A percentile compares a stretch with the other conserved stretches of the same genome.
phyloP scores from a whole-genome alignment of 2,113 vertebrate species.

The Colistium nudipinnis region DNA sequence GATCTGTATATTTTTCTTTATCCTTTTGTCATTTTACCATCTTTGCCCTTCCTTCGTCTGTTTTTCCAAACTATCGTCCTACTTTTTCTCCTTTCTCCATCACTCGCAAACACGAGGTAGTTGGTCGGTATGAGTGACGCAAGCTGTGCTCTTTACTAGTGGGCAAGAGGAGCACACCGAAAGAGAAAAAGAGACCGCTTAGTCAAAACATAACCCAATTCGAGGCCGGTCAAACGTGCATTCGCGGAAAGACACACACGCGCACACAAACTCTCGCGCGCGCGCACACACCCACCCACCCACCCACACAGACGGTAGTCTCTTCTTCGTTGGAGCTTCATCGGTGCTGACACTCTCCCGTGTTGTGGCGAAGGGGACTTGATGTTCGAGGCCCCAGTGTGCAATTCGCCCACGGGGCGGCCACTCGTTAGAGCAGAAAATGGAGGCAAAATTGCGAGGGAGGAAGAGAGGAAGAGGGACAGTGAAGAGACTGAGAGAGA shows the following conservation, averaged over 20 bases:
- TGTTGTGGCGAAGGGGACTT: conserved; percentile 69
- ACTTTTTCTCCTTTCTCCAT: neutral
- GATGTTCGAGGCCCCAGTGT: conserved; percentile 71
- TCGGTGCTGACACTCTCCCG: conserved; percentile 68
- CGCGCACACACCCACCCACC: conserved; percentile 37
- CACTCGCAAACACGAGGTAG: neutral
- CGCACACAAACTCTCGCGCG: conserved; percentile 33
- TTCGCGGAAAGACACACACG: conserved; percentile 22
- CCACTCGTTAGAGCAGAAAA: conserved; percentile 70
- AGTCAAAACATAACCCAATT: conserved; percentile 55
- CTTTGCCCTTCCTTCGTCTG: neutral
- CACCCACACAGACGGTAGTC: conserved; percentile 39
- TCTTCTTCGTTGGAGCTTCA: conserved; percentile 70
- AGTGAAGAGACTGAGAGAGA: conserved; percentile 37
- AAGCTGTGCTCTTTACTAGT: conserved; percentile 40
- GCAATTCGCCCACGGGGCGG: conserved; percentile 70
- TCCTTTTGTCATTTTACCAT: neutral
- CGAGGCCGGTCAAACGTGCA: conserved; percentile 34
- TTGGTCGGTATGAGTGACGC: conserved; percentile 25
- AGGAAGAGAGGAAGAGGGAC: conserved; percentile 23
- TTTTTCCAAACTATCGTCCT: neutral
- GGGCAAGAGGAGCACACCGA: conserved; percentile 29
- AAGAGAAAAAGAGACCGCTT: conserved; percentile 37
- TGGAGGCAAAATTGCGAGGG: conserved; percentile 46
- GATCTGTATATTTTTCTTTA: neutral